Evolutionary conservation across 2,797 vertebrate genomes (phyloP).

Genomic region (Delichon dasypus): DNA sequence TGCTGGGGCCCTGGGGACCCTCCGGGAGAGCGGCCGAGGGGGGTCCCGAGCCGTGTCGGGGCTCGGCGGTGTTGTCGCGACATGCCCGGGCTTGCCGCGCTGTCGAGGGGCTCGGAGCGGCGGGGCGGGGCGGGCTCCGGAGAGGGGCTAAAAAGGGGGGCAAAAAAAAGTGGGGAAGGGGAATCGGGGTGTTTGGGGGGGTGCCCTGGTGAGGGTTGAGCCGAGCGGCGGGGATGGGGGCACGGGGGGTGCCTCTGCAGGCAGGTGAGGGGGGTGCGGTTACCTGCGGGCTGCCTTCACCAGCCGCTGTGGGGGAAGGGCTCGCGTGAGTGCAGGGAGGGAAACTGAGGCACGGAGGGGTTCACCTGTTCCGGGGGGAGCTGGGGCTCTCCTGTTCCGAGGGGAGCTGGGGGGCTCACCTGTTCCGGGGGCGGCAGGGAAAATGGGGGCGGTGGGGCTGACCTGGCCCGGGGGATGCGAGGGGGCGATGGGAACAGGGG

Average conservation of each 20-base stretch:
- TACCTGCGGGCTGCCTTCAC: no score
- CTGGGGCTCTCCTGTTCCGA: neutral
- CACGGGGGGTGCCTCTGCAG: neutral
- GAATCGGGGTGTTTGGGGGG: neutral
- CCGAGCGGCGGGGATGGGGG: no score
- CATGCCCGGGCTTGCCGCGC: slow-evolving; percentile 9
- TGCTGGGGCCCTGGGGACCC: neutral
- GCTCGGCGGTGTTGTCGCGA: neutral
- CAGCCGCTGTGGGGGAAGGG: neutral
- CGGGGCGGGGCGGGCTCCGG: neutral
- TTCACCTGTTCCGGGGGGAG: neutral
- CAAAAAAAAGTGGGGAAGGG: accelerated
- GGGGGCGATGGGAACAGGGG: no score
- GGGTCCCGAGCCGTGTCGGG: accelerated
- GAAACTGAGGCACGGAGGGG: neutral
- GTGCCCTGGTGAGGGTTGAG: neutral
- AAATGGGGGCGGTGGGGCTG: neutral
- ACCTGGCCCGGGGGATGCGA: no score
- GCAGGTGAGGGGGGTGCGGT: no score
- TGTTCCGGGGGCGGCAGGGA: neutral
- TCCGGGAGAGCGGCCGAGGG: no score
- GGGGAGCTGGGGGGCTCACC: no score
- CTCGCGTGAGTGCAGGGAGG: no score
- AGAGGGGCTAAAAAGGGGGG: accelerated
- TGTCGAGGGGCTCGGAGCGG: neutral